These are phyloP conservation scores for Zaprionus taronus DNA, from an alignment of 1,140 invertebrate genomes.

Conservation along the genomic window DNA sequence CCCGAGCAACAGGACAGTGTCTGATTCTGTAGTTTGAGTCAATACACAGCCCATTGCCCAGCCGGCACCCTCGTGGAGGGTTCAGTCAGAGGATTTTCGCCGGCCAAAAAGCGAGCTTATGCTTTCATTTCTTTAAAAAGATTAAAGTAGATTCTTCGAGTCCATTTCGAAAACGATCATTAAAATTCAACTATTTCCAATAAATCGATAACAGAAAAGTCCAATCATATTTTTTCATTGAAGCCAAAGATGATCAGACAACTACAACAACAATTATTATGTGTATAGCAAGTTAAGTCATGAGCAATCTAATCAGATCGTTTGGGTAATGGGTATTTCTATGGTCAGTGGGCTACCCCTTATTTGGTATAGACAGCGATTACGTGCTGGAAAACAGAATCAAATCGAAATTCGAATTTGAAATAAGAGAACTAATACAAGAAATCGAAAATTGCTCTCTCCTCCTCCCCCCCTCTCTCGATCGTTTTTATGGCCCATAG, in stretches of 20 bases:
- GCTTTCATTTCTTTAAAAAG: too few species aligned
- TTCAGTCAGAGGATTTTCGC: too few species aligned
- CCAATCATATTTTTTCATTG: neutral
- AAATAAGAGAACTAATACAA: conserved; percentile 36
- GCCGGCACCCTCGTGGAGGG: too few species aligned
- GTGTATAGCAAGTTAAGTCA: neutral
- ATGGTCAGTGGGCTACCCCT: neutral
- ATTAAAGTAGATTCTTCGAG: too few species aligned
- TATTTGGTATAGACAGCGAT: too few species aligned
- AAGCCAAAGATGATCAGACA: neutral
- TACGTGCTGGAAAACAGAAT: conserved; percentile 4
- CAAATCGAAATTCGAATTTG: conserved; percentile 19
- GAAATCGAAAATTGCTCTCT: conserved; percentile 44
- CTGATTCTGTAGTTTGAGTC: too few species aligned
- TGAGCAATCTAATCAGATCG: neutral
- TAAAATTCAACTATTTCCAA: neutral
- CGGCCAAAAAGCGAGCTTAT: too few species aligned
- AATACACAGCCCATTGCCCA: too few species aligned
- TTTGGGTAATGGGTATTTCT: conserved; percentile 14
- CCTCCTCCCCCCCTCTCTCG: neutral
- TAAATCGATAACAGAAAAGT: neutral
- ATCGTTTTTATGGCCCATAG: conserved; percentile 51
- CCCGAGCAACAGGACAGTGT: too few species aligned
- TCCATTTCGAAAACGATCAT: neutral
- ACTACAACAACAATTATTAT: neutral